Evolutionary conservation across 2,888 invertebrate genomes (phyloP), one percentile per base, ranked within the genome.

Genomic region (Onthophagus sagittarius): DNA sequence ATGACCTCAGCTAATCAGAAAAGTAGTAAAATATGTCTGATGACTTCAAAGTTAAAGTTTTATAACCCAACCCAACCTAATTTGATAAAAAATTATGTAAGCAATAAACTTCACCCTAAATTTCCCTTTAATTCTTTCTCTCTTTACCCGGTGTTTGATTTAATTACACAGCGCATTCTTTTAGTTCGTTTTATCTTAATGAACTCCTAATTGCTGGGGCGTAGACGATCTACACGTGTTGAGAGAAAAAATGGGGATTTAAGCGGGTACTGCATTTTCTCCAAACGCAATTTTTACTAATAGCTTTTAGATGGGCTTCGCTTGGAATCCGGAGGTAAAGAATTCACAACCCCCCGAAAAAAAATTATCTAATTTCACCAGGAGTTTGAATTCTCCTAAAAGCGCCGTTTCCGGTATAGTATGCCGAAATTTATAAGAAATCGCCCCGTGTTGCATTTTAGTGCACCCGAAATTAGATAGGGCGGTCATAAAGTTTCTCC

Each of bases 401-500:
- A 11, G 63, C 13, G 63, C 63, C 2, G 39, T 53, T 53, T 53
- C 39, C 39, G 39, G 39, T 53, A 53, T 11, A 7, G 39, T 53
- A 53, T 11, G 39, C 1, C 39, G 39, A 53, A 53, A 53, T 53
- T 53, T 53, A 53, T 53, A 67, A 32, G 31, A 67, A 67, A 67
- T 67, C 32, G 1, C 32, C 67, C 31, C 1, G 31, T 32, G 67
- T 23, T 13, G 67, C 67, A 67, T 67, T 67, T 67, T 67, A 67
- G 15, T 67, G 39, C 39, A 23, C 32, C 67, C 31, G n/a, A 72
- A 72, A 72, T 72, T 72, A 64, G 72, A 72, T 72, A 72, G 64
- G 13, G 72, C 15, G 63, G 67, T 33, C 72, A 63, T 64, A 72
- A 64, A 72, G 64, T 64, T 15, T 31, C 64, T 63, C 64, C 67